These are phyloP conservation scores for Protula sp. DNA, from an alignment of 2,888 invertebrate genomes.

Conservation along the genomic window DNA sequence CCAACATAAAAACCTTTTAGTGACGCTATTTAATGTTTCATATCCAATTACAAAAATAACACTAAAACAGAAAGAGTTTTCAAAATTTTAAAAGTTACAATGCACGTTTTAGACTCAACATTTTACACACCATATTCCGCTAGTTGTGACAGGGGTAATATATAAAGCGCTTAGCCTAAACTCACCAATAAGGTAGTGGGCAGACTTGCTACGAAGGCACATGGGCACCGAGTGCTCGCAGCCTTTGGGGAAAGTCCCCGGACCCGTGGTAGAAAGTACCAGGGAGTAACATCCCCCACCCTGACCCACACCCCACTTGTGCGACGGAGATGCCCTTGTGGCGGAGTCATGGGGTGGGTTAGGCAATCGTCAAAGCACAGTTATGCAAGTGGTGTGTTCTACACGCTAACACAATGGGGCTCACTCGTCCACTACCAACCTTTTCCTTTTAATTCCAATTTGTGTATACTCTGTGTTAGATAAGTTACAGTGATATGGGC, in stretches of 20 bases:
- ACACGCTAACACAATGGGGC: slow-evolving; percentile 35
- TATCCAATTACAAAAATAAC: too few species aligned
- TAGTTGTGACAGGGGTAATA: neutral
- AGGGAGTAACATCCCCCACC: slow-evolving; percentile 15
- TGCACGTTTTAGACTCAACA: neutral
- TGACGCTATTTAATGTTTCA: too few species aligned
- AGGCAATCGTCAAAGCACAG: slow-evolving; percentile 36
- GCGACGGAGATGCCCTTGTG: slow-evolving; percentile 28
- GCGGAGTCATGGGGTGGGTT: slow-evolving; percentile 30
- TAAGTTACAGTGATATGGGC: too few species aligned
- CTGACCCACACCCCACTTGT: slow-evolving; percentile 9
- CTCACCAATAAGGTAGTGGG: neutral
- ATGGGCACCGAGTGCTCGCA: neutral
- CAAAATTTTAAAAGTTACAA: too few species aligned
- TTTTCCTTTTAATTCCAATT: too few species aligned
- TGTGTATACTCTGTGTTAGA: too few species aligned
- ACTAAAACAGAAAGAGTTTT: too few species aligned
- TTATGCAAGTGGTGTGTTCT: slow-evolving; percentile 34
- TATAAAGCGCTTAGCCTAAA: neutral
- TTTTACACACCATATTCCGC: neutral
- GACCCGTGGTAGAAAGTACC: slow-evolving; percentile 35
- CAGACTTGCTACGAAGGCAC: slow-evolving; percentile 10
- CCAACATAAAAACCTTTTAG: too few species aligned
- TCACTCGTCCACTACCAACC: slow-evolving; percentile 22
- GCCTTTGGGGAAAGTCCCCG: slow-evolving; percentile 43